Conservation (phyloP, 2,888 invertebrate species). For the Poecilobothrus nobilitatus region DNA sequence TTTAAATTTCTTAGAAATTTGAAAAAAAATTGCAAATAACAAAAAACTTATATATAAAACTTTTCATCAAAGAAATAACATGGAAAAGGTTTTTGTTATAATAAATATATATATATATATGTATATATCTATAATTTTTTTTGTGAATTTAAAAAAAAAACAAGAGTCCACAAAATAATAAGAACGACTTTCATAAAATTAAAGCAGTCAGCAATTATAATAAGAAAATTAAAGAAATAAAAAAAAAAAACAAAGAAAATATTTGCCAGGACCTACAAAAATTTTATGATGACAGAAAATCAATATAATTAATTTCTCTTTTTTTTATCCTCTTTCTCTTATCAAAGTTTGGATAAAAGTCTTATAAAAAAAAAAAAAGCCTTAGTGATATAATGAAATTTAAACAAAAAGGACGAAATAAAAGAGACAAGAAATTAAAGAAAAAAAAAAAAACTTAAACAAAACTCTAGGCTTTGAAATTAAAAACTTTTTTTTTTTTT, state of each 20-base stretch:
- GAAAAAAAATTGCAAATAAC: neutral
- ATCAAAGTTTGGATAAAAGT: no score
- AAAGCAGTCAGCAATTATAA: no score
- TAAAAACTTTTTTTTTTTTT: neutral
- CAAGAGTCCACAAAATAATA: neutral
- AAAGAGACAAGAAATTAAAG: neutral
- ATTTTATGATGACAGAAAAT: neutral
- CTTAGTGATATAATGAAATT: neutral
- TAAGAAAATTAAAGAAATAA: no score
- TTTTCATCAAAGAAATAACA: neutral
- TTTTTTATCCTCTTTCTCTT: neutral
- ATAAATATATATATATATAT: neutral
- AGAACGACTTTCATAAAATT: no score
- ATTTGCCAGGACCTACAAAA: neutral
- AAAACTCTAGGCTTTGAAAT: neutral
- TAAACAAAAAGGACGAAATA: neutral
- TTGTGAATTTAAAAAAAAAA: neutral
- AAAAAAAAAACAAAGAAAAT: no score
- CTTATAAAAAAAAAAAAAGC: neutral
- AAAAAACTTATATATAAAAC: neutral
- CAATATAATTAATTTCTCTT: neutral
- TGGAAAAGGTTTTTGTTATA: neutral
- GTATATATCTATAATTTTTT: no score
- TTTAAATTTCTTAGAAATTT: no score
- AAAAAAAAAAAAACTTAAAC: neutral